phyloP scores from a whole-genome alignment of 64 coral and sea anemone species.

The Orbicella faveolata region DNA sequence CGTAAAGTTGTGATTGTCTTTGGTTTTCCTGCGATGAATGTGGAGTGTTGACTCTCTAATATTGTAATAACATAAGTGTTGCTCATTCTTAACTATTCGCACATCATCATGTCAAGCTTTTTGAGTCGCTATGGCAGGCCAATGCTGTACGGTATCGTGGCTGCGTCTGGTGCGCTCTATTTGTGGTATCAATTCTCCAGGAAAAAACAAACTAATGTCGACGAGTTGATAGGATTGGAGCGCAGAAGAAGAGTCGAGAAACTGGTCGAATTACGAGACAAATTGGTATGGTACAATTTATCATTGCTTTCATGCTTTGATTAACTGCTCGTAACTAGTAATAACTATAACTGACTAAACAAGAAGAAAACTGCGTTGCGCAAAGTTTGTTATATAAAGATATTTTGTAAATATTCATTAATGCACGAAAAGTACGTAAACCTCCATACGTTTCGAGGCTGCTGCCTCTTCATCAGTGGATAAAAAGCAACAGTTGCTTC shows the following conservation, averaged over 20 bases:
- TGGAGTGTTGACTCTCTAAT: not conserved
- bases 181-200: slow-evolving; percentile 19
- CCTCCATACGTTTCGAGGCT: too few species aligned
- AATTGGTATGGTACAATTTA: slow-evolving; percentile 55
- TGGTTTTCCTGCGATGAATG: not conserved
- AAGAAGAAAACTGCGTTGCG: too few species aligned
- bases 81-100: not conserved
- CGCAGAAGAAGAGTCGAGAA: slow-evolving; percentile 71
- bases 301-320: not conserved
- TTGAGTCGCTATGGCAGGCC: not conserved
- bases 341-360: too few species aligned
- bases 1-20: not conserved
- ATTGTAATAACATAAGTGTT: not conserved
- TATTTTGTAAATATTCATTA: too few species aligned
- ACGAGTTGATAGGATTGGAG: not conserved
- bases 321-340: not conserved
- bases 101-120: not conserved
- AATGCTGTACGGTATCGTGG: not conserved
- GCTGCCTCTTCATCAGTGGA: too few species aligned
- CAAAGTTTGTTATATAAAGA: too few species aligned
- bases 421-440: too few species aligned
- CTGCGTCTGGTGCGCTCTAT: slow-evolving; percentile 1
- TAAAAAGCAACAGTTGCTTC: too few species aligned
- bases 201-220: slow-evolving; percentile 13
- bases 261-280: slow-evolving; percentile 62